Evolutionary conservation across 2,888 invertebrate species (phyloP).

Genomic region (Drosophila niveifrons): DNA sequence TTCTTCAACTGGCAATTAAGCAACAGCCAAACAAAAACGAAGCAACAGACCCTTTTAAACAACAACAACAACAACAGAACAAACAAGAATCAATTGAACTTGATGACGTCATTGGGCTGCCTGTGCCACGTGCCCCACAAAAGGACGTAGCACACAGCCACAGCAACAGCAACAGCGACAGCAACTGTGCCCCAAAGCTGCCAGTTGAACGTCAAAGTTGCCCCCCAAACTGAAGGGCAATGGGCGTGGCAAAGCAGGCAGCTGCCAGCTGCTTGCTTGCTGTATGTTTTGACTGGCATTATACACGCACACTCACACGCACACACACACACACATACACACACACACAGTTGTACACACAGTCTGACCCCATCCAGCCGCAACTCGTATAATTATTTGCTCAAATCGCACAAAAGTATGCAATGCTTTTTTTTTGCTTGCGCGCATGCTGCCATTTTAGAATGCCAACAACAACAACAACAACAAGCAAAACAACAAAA

Average conservation of each 20-base stretch:
- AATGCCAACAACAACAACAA: slow-evolving; percentile 20
- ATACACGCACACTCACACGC: slow-evolving; percentile 30
- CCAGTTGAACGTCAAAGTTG: slow-evolving; percentile 45
- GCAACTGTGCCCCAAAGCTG: slow-evolving; percentile 27
- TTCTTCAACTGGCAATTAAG: slow-evolving; percentile 33
- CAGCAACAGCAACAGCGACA: slow-evolving; percentile 1
- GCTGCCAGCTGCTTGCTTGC: slow-evolving; percentile 27
- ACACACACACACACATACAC: slow-evolving; percentile 17
- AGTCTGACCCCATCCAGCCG: slow-evolving; percentile 8
- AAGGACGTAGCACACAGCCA: slow-evolving; percentile 7
- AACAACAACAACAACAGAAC: slow-evolving; percentile 10
- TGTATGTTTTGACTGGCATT: slow-evolving; percentile 33
- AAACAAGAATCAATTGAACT: slow-evolving; percentile 38
- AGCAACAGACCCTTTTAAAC: slow-evolving; percentile 19
- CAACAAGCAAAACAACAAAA: slow-evolving; percentile 26
- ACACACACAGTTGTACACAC: not conserved
- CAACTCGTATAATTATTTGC: slow-evolving; percentile 66
- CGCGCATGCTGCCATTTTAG: slow-evolving; percentile 34
- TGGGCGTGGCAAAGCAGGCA: slow-evolving; percentile 49
- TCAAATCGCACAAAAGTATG: slow-evolving; percentile 71
- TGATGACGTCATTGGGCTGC: slow-evolving; percentile 37
- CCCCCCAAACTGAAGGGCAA: slow-evolving; percentile 39
- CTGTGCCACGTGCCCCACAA: slow-evolving; percentile 37
- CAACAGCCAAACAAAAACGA: slow-evolving; percentile 6
- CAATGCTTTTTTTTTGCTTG: slow-evolving; percentile 43